phyloP scores from a whole-genome alignment of 2,888 invertebrate species.

The Muscina levida region DNA sequence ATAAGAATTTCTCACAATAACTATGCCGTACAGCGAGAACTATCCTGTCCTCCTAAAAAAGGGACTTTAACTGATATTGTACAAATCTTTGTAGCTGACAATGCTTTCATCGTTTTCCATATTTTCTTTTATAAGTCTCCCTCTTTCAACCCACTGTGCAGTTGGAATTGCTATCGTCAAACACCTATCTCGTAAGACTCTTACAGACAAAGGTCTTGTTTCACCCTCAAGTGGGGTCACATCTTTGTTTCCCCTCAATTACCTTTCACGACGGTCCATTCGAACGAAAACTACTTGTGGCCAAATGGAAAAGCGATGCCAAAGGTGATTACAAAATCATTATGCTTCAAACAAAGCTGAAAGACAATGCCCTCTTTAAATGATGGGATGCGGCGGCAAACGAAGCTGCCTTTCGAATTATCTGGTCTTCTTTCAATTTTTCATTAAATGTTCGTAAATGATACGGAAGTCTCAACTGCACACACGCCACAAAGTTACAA shows the following conservation, averaged over 20 bases:
- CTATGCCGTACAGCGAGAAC: no score
- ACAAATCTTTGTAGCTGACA: no score
- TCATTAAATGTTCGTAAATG: constrained; percentile 31
- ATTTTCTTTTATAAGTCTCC: no score
- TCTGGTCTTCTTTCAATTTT: constrained; percentile 20
- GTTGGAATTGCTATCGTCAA: no score
- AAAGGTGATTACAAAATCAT: constrained; percentile 30
- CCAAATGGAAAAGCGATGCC: neutral
- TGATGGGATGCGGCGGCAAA: neutral
- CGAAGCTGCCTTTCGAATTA: constrained; percentile 43
- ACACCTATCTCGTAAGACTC: no score
- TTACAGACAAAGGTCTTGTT: neutral
- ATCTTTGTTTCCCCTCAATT: constrained; percentile 18
- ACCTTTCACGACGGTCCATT: constrained; percentile 26
- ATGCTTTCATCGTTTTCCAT: no score
- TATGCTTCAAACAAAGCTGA: neutral
- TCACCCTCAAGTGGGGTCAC: constrained; percentile 16
- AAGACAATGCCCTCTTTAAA: constrained; percentile 25
- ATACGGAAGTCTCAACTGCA: constrained; percentile 45
- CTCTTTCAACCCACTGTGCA: no score
- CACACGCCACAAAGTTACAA: constrained; percentile 37
- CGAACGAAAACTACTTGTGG: constrained; percentile 32
- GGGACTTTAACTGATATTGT: no score
- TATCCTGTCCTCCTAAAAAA: no score
- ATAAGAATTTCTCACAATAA: no score